A percentile compares a stretch with the other conserved stretches of the same genome.
Evolutionary conservation across 92 coral and sea anemone species (phyloP).

Genomic region (Bergia puertoricense): DNA sequence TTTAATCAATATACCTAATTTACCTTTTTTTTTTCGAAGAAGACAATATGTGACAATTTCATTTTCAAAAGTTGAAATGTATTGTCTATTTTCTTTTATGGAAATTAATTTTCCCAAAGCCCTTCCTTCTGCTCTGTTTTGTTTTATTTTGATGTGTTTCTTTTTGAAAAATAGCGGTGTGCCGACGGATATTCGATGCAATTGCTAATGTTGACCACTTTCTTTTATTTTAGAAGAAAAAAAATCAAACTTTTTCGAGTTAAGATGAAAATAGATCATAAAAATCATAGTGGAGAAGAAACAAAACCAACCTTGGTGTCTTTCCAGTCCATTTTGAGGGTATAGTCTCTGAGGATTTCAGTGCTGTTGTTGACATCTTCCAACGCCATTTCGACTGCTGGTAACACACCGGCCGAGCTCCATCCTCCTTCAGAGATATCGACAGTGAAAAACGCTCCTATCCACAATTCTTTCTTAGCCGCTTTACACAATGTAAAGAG

Average conservation of each 20-base stretch:
- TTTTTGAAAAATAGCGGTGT: neutral
- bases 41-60: neutral
- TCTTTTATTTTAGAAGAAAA: neutral
- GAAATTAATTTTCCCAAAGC: no score
- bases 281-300: neutral
- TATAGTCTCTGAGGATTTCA: slow-evolving; percentile 48
- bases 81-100: no score
- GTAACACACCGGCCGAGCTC: slow-evolving; percentile 67
- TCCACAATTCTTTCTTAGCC: slow-evolving; percentile 51
- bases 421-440: slow-evolving; percentile 66
- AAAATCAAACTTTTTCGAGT: neutral
- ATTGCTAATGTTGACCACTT: neutral
- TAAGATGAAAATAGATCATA: no score
- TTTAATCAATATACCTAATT: no score
- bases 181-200: neutral
- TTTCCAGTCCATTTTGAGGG: slow-evolving; percentile 51
- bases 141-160: no score
- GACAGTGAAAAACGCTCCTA: slow-evolving; percentile 60
- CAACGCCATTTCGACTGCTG: slow-evolving; percentile 65
- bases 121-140: no score
- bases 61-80: neutral
- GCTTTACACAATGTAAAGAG: slow-evolving; percentile 8
- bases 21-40: neutral
- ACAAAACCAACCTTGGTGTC: slow-evolving; percentile 57
- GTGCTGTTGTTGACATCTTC: slow-evolving; percentile 64